These are phyloP conservation scores for Unio delphinus DNA, from an alignment of 2,888 invertebrate species.

Conservation along the genomic window DNA sequence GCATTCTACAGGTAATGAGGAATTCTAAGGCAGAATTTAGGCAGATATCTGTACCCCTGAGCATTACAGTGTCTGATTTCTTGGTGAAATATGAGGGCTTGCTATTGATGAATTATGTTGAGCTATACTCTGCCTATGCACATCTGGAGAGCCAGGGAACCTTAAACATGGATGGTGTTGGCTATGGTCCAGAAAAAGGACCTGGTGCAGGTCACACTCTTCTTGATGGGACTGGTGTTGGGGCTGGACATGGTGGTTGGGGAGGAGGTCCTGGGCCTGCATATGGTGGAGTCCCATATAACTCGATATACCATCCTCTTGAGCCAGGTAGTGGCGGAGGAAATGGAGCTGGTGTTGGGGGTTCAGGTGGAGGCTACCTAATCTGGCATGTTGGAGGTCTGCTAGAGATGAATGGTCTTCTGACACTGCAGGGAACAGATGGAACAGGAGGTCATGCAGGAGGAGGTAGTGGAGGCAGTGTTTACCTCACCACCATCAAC, in stretches of 20 bases:
- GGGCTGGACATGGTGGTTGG: conserved; percentile 54
- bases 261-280: conserved; percentile 47
- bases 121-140: conserved; percentile 42
- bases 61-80: conserved; percentile 38
- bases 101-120: conserved; percentile 47
- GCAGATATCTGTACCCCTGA: conserved; percentile 37
- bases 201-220: conserved; percentile 43
- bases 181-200: conserved; percentile 38
- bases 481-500: conserved; percentile 48
- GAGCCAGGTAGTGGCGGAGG: conserved; percentile 53
- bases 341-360: conserved; percentile 46
- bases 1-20: conserved; percentile 42
- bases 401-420: conserved; percentile 53
- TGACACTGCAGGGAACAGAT: conserved; percentile 40
- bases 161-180: conserved; percentile 51
- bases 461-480: conserved; percentile 56
- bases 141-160: conserved; percentile 53
- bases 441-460: conserved; percentile 44
- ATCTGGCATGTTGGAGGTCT: conserved; percentile 48
- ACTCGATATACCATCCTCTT: conserved; percentile 45
- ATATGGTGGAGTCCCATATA: conserved; percentile 49
- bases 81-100: conserved; percentile 52
- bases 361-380: conserved; percentile 53
- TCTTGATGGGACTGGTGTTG: conserved; percentile 31
- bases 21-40: conserved; percentile 45